Percentiles rank a stretch among this genome's conserved stretches.
Conservation (phyloP, 2,888 invertebrate genomes). For the Eupithecia pulchellata region DNA sequence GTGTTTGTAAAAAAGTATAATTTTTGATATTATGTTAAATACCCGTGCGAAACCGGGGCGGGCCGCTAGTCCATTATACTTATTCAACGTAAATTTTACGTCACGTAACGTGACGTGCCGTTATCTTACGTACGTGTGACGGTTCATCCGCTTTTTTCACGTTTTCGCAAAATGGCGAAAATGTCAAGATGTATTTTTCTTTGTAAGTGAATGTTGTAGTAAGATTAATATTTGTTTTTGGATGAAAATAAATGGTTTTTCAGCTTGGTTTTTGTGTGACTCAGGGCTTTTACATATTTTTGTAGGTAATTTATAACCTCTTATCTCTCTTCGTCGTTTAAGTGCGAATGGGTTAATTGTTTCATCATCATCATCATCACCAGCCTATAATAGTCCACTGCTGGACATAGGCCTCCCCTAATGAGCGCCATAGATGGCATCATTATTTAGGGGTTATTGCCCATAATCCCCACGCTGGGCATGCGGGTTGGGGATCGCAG, state of each 20-base stretch:
- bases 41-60: too few relatives aligned
- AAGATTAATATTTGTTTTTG: constrained; percentile 32
- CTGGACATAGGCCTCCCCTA: too few relatives aligned
- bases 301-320: neutral
- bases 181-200: constrained; percentile 31
- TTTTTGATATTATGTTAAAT: too few relatives aligned
- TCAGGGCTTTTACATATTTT: neutral
- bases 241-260: constrained; percentile 5
- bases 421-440: too few relatives aligned
- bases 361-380: too few relatives aligned
- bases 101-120: constrained; percentile 51
- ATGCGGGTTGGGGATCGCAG: too few relatives aligned
- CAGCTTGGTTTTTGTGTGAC: neutral
- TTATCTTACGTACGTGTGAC: constrained; percentile 58
- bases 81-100: constrained; percentile 46
- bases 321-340: neutral
- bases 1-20: too few relatives aligned
- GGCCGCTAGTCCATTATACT: too few relatives aligned
- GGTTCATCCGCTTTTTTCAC: constrained; percentile 34
- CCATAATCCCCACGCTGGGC: too few relatives aligned
- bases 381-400: too few relatives aligned
- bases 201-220: constrained; percentile 34
- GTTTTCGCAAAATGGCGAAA: constrained; percentile 46
- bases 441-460: too few relatives aligned
- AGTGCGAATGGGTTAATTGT: too few relatives aligned